Evolutionary conservation across 2,888 invertebrate species (phyloP).

Genomic region (Rhamphomyia laevipes): DNA sequence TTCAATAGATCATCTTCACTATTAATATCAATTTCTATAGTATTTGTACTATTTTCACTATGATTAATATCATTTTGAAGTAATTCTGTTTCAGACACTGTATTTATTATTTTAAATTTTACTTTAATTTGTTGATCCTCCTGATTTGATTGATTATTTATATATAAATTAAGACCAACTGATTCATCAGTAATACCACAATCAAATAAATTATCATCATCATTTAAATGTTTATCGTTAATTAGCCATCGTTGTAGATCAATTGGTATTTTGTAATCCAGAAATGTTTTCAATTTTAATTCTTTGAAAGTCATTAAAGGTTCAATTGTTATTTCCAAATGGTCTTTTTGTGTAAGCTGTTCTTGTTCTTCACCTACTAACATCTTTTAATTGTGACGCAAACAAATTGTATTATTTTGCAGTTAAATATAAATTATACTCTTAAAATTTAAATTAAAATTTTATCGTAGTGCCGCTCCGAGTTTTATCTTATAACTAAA

Average conservation of each 20-base stretch:
- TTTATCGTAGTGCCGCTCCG: too few relatives aligned
- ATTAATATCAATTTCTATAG: not conserved
- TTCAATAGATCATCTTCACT: conserved; percentile 1
- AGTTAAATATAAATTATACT: too few relatives aligned
- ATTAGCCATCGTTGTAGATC: conserved; percentile 76
- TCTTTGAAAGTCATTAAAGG: conserved; percentile 52
- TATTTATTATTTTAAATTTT: not conserved
- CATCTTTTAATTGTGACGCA: too few relatives aligned
- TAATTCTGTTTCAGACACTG: conserved; percentile 2
- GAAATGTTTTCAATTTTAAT: conserved; percentile 54
- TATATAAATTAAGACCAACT: conserved; percentile 62
- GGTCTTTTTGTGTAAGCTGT: conserved; percentile 61
- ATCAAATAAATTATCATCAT: conserved; percentile 49
- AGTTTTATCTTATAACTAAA: too few relatives aligned
- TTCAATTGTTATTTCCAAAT: conserved; percentile 53
- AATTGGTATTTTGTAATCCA: conserved; percentile 59
- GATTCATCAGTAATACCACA: conserved; percentile 53
- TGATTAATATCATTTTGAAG: conserved; percentile 13
- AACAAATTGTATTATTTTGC: too few relatives aligned
- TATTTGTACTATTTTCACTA: conserved; percentile 1
- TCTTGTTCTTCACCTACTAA: conserved; percentile 44
- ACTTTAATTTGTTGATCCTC: conserved; percentile 15
- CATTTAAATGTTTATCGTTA: conserved; percentile 60
- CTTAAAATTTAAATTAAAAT: too few relatives aligned
- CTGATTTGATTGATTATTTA: conserved; percentile 31